Base-by-base conservation (phyloP, 2,888 invertebrate species). In the Machimus atricapillus region DNA sequence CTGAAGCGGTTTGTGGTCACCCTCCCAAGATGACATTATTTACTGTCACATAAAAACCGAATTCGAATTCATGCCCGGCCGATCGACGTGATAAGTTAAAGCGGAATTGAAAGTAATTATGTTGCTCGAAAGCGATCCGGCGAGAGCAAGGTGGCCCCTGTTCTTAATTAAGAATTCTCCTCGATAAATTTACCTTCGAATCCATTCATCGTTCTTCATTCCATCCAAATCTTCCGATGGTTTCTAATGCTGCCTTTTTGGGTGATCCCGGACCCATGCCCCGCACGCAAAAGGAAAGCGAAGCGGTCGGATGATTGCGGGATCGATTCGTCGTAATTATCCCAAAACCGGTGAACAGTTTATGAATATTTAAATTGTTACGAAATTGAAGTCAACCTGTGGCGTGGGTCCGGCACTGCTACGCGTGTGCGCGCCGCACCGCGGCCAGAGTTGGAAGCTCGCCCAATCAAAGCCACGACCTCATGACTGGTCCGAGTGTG, bases 111-210 rank as follows among this genome's bases (percentile, higher is more conserved):
- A 83, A 66, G 66, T 37, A 83, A 83, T 83, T 83, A 66, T 66
- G 40, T 16, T 66, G 23, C 66, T 37, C 82, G 46, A 82, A 46
- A 82, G 58, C 56, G 16, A 19, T n/a, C n/a, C 16, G 12, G n/a
- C 66, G 12, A 34, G 66, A 82, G 82, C 58, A 82, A 82, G 58
- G 58, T 82, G 82, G 82, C 82, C 82, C 37, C 34, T 40, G 23
- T 83, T 66, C 82, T 83, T 83, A 83, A 83, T 83, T 83, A 83
- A 83, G 66, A 83, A 83, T 83, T 83, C 82, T 83, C 37, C 43
- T 83, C 82, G 19, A 83, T 83, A 82, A 82, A 82, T 83, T 66
- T 66, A 83, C 82, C 19, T 37, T 23, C 66, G 79, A 56, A 52
- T n/a, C 31, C 79, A 79, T 79, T 46, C 52, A 40, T 40, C 40